phyloP scores from a whole-genome alignment of 2,888 invertebrate species.

The Tholera decimalis region DNA sequence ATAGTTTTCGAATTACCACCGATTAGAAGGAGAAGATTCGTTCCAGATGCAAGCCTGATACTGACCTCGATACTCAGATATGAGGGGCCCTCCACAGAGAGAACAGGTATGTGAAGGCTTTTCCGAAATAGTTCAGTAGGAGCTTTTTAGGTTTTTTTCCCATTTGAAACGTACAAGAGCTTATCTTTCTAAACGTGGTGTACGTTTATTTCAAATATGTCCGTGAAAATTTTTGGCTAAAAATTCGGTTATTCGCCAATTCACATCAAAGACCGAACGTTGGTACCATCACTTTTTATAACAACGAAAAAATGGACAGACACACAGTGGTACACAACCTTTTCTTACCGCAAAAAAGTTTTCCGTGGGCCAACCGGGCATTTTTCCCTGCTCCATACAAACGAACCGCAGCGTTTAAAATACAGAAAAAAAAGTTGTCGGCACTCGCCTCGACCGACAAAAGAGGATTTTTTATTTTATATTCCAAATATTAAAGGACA shows the following conservation, averaged over 20 bases:
- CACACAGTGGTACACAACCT: slow-evolving; percentile 80
- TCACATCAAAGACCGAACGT: slow-evolving; percentile 64
- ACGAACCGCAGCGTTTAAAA: slow-evolving; percentile 86
- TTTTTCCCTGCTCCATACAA: slow-evolving; percentile 87
- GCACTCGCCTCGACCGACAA: slow-evolving; percentile 82
- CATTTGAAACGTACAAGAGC: slow-evolving; percentile 3
- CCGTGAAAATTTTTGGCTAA: slow-evolving; percentile 50
- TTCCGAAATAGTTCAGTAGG: slow-evolving; percentile 9
- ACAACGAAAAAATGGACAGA: slow-evolving; percentile 70
- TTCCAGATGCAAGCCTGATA: too few species aligned
- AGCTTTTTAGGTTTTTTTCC: slow-evolving; percentile 15
- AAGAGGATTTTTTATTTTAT: slow-evolving; percentile 87
- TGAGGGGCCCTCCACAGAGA: too few species aligned
- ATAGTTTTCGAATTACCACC: too few species aligned
- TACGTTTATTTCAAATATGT: slow-evolving; percentile 52
- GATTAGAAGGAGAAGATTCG: too few species aligned
- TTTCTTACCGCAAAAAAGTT: slow-evolving; percentile 91
- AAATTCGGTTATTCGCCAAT: slow-evolving; percentile 55
- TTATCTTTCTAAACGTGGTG: slow-evolving; percentile 11
- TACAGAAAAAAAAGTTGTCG: slow-evolving; percentile 83
- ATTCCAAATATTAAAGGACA: slow-evolving; percentile 89
- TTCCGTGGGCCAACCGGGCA: slow-evolving; percentile 83
- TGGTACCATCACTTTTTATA: slow-evolving; percentile 63
- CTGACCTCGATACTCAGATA: too few species aligned
- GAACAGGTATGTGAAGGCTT: neutral